These are phyloP conservation scores for Clepsis dumicolana DNA, from an alignment of 2,888 invertebrate genomes.

Conservation along the genomic window DNA sequence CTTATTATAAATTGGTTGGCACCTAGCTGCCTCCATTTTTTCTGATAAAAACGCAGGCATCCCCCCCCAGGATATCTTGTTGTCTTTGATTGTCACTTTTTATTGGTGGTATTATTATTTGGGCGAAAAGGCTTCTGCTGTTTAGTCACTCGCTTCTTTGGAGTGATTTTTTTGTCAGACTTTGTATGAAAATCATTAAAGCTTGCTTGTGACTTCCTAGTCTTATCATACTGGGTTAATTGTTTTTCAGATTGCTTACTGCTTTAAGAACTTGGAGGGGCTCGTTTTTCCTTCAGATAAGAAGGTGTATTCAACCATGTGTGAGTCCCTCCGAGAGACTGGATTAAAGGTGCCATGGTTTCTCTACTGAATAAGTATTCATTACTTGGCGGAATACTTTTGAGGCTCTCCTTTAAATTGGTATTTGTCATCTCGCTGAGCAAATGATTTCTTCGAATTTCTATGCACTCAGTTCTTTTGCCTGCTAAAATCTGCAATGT, in stretches of 20 bases:
- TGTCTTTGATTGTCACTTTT: conserved; percentile 23
- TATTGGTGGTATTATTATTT: background rate
- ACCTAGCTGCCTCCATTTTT: conserved; percentile 3
- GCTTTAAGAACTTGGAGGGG: background rate
- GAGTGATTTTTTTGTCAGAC: too few species aligned
- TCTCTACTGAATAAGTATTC: background rate
- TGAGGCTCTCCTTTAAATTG: background rate
- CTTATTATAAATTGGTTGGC: conserved; percentile 28
- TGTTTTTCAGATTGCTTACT: too few species aligned
- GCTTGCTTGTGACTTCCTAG: too few species aligned
- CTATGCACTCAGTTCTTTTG: background rate
- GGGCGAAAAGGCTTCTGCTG: background rate
- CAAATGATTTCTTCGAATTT: background rate
- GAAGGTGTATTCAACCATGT: background rate
- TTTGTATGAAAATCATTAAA: too few species aligned
- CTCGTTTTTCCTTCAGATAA: background rate
- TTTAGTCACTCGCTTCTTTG: background rate
- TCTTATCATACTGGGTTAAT: too few species aligned
- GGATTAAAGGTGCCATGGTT: background rate
- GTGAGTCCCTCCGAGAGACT: background rate
- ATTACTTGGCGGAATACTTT: background rate
- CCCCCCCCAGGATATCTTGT: background rate
- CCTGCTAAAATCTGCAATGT: too few species aligned
- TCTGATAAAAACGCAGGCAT: background rate
- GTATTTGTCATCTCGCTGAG: background rate